Evolutionary conservation across 1,140 invertebrate genomes (phyloP), one percentile per base, ranked within the genome.

Genomic region (Brachionus manjavacas): DNA sequence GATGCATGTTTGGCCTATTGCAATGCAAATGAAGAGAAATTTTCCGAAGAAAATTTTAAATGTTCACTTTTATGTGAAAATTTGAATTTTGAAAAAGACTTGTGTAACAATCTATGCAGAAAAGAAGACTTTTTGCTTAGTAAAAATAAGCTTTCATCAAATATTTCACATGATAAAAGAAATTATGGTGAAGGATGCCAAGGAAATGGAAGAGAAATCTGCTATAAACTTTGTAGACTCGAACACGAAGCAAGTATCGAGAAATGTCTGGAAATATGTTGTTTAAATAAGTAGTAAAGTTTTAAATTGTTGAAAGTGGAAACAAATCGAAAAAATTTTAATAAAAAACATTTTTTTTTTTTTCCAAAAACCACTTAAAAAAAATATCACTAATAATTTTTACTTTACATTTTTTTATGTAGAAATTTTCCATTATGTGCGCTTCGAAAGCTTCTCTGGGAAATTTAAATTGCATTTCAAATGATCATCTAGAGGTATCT

Each of bases 181-280:
- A 9, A 43, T 23, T 46, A 28, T 46, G 20, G 43, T 1, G 72
- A 64, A 64, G 79, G 79, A 25, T 81, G 79, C 11, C 7, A 6
- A 31, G 79, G 79, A 16, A 64, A 64, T 16, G 79, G 79, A 60
- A 43, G 16, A 12, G 79, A 81, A 68, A 60, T 16, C 14, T 81
- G 79, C 39, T 81, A 81, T 23, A 81, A 81, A 35, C 20, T 81
- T 3, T 81, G 79, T 20, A 25, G 79, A 20, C 25, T 81, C 11
- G 20, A 39, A 4, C 31, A 81, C 11, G n/a, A 64, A 60, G 52
- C 20, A 60, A 23, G 16, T 14, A 60, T 64, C 3, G 4, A 81
- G 39, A 60, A 16, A 7, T 81, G 79, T 46, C 20, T 64, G n/a
- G 9, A 46, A 16, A 55, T 25, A 25, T 81, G 79, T n/a, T 81